Conservation (phyloP, 2,888 invertebrate genomes). For the Calliphora vomitoria region DNA sequence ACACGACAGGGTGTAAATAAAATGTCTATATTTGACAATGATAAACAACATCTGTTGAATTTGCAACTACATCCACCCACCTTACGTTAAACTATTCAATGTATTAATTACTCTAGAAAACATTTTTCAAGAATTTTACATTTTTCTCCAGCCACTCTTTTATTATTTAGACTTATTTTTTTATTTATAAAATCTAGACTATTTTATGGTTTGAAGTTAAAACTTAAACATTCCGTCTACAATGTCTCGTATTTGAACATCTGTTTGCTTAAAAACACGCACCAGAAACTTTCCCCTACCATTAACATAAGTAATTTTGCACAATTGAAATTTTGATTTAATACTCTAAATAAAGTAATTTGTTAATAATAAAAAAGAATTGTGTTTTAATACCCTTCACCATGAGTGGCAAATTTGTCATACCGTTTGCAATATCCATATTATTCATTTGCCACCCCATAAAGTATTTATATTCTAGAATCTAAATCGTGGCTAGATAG, state of each 20-base stretch:
- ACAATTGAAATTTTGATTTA: background rate
- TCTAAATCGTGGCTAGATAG: too few species aligned
- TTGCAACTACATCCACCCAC: background rate
- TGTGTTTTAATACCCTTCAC: background rate
- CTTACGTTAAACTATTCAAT: background rate
- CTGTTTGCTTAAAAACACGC: background rate
- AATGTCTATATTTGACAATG: background rate
- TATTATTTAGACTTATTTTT: too few species aligned
- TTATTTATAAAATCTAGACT: conserved; percentile 1
- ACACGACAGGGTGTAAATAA: background rate
- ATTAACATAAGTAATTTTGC: background rate
- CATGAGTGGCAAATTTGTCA: too few species aligned
- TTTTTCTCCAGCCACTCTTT: too few species aligned
- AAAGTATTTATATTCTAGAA: too few species aligned
- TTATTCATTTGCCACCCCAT: too few species aligned
- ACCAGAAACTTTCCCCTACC: background rate
- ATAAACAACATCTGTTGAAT: conserved; percentile 10
- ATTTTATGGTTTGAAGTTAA: background rate
- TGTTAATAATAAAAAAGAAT: background rate
- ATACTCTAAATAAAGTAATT: background rate
- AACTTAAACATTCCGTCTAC: background rate
- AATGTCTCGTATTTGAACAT: background rate
- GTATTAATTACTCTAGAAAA: too few species aligned
- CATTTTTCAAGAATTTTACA: too few species aligned
- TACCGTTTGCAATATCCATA: too few species aligned